phyloP scores from a whole-genome alignment of 2,888 invertebrate species.

The Byasa hedistus region DNA sequence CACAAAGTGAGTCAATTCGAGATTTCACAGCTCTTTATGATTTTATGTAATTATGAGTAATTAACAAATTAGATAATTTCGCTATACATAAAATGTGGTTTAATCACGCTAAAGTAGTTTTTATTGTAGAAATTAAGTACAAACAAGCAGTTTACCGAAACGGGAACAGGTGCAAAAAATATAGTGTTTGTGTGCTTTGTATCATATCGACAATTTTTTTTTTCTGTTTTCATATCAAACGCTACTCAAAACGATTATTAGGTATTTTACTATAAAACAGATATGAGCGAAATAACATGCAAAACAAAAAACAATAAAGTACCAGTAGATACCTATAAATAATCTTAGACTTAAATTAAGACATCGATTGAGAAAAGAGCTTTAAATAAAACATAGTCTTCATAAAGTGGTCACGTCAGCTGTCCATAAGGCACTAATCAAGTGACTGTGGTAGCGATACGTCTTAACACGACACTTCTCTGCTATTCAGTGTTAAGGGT shows the following conservation, averaged over 20 bases:
- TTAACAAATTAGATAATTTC: constrained; percentile 10
- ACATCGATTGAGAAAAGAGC: constrained; percentile 60
- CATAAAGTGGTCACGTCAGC: constrained; percentile 35
- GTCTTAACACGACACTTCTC: not conserved
- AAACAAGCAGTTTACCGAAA: constrained; percentile 6
- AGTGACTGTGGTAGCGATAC: constrained; percentile 7
- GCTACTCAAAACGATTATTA: too few relatives aligned
- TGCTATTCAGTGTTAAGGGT: constrained; percentile 9
- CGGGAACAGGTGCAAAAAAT: constrained; percentile 3
- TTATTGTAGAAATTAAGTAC: constrained; percentile 7
- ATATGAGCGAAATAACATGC: too few relatives aligned
- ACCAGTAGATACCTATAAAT: too few relatives aligned
- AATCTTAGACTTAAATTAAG: constrained; percentile 81
- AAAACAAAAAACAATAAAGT: too few relatives aligned
- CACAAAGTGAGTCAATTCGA: too few relatives aligned
- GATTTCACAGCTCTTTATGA: not conserved
- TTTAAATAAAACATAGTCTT: constrained; percentile 40
- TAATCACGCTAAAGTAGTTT: constrained; percentile 6
- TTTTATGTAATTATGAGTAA: constrained; percentile 7
- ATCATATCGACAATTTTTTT: too few relatives aligned
- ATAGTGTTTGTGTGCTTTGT: not conserved
- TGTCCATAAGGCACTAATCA: constrained; percentile 28
- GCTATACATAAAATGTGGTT: constrained; percentile 22
- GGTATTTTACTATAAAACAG: too few relatives aligned
- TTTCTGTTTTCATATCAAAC: too few relatives aligned